A percentile compares a stretch with the other conserved stretches of the same genome.
Evolutionary conservation across 2,113 vertebrate genomes (phyloP).

Genomic region (Meles meles): DNA sequence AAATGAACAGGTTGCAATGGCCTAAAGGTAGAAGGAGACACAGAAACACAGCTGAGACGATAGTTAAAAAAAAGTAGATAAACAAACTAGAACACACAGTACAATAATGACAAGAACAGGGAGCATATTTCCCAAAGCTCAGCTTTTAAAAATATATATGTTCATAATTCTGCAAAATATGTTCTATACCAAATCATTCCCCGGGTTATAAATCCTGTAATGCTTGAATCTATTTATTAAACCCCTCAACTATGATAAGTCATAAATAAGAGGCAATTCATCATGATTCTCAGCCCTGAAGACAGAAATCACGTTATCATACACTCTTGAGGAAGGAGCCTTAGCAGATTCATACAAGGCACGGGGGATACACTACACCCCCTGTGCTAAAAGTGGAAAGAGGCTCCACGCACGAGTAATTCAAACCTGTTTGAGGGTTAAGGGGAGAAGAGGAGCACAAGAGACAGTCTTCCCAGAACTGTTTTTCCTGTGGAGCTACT

Average conservation of each 20-base stretch:
- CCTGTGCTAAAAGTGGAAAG: not conserved
- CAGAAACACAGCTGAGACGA: not conserved
- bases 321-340: not conserved
- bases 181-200: not conserved
- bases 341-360: not conserved
- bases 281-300: not conserved
- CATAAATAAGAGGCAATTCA: not conserved
- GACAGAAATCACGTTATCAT: not conserved
- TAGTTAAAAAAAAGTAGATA: not conserved
- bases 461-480: constrained; percentile 16
- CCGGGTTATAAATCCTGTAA: not conserved
- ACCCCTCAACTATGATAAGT: not conserved
- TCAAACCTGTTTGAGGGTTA: not conserved
- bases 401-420: not conserved
- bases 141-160: not conserved
- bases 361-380: not conserved
- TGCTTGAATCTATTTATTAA: not conserved
- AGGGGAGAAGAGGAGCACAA: not conserved
- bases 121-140: not conserved
- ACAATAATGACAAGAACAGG: not conserved
- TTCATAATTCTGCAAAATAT: not conserved
- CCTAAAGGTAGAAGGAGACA: not conserved
- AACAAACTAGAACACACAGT: not conserved
- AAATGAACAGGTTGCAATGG: constrained; percentile 4
- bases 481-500: constrained; percentile 38